Evolutionary conservation across 2,888 invertebrate genomes (phyloP), one percentile per base, ranked within the genome.

Genomic region (Euproctis similis): DNA sequence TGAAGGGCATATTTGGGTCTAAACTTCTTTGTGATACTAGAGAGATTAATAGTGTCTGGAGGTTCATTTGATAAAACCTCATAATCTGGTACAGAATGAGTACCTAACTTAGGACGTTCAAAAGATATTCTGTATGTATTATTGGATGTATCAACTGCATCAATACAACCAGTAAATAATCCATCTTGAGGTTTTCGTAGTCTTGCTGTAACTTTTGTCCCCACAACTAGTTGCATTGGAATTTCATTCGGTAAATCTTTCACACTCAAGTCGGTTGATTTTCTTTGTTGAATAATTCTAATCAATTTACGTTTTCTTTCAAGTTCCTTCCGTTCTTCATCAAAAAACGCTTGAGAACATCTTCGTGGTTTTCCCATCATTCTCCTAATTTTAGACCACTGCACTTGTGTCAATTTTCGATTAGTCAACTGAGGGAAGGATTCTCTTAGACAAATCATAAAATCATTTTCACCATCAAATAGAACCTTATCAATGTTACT

Each of bases 361-460:
- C 98, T 87, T 26, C 99, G 85, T 1, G 99, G 98, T 62, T 98
- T 98, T 0, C 99, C 98, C 95, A 99, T 96, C 85, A 97, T 90
- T 40, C 97, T 85, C 30, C 98, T 87, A 33, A 99, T 94, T 73
- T 95, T 95, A 28, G 95, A 92, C 99, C 99, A 99, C 65, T 99
- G 96, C 2, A 92, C 90, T 50, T 96, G 89, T 1, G 94, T 92
- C 36, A 99, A 72, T 56, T 91, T 91, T 4, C 92, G 88, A 12
- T 94, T 93, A 63, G 93, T 93, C 34, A 99, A 76, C 56, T 94
- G 92, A 0, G 99, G 98, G 80, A 98, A 98, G 4, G 95, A 92
- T 74, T 98, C 98, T 61, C 91, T 91, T 19, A 99, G 81, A 64
- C 97, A 97, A 42, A 94, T 92, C 75, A 92, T 92, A 65, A 98